Evolutionary conservation across 2,888 invertebrate species (phyloP), one percentile per base, ranked within the genome.

Genomic region (Cyaniris semiargus): DNA sequence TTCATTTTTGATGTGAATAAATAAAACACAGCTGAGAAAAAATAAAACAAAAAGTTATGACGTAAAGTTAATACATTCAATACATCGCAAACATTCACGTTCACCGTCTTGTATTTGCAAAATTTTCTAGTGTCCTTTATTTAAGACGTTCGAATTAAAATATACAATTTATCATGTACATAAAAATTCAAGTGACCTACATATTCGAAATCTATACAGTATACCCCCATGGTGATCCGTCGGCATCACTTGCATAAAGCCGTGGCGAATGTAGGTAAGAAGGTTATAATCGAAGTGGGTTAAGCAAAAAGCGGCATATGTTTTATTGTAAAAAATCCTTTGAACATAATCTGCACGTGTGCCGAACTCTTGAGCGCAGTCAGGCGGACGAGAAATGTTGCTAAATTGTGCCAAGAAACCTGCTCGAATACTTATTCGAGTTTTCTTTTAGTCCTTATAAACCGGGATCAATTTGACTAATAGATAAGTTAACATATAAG

Each of bases 241-340:
- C 89, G 87, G 88, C 88, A 88, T 87, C 85, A 86, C 85, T 84
- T 85, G 83, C 83, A 92, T 89, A 93, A 85, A 89, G 89, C 89
- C 90, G 87, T 81, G 88, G 90, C 92, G 88, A 93, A 93, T 93
- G 90, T 93, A 92, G 93, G 94, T 94, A 93, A 93, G 94, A 93
- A 92, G 93, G 93, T 90, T 90, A 93, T 93, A 88, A 93, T 93
- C 93, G 91, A 93, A 93, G 93, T 93, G 92, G 93, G 93, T 94
- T 93, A 94, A 92, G 93, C 91, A 92, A 93, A 93, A 93, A 91
- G 89, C 90, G 91, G 91, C 93, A 93, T 90, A 92, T 92, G 92
- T 92, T 92, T 91, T 91, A 88, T 91, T 90, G 86, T 88, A 93
- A 93, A 93, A 94, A 93, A 92, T 89, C 89, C 89, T 90, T 91